Evolutionary conservation across 2,113 vertebrate genomes (phyloP), one percentile per base, ranked within the genome.

Genomic region (Oreochromis spilurus): DNA sequence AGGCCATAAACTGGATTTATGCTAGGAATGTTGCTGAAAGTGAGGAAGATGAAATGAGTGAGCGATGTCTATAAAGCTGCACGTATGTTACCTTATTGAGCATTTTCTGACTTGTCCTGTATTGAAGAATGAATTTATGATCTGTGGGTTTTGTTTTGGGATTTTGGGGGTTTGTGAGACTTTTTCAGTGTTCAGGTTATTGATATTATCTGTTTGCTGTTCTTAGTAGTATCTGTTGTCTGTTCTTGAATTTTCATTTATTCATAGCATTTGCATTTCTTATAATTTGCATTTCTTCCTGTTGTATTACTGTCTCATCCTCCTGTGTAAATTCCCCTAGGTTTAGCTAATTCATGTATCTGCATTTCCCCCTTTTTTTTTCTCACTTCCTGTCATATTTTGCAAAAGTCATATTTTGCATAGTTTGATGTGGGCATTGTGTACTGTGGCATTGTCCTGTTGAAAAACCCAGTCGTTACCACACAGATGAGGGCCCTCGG

Each of bases 1-100:
- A 65, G 53, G n/a, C 26, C 48, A 84, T 91, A 81, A 91, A 91
- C n/a, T 52, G 86, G 82, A 93, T 92, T 86, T 86, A 91, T 89
- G 70, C 40, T 7, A 26, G 10, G 60, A 82, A 65, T 43, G 48
- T 81, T 36, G 67, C 57, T 79, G 58, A 82, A 52, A 5, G 13
- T 40, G 75, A 84, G 43, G 40, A n/a, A 43, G 54, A 53, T 7
- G 2, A 31, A 45, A 53, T 58, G 38, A 43, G 81, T 4, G 6
- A 80, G 26, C 36, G 38, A 81, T 43, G 17, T 77, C 4, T 4
- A 1, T 29, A 79, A 29, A 9, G 36, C 21, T 31, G 38, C 60
- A 60, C 40, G n/a, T 83, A 9, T 58, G 34, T 5, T 19, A 38
- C 26, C 43, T 58, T 31, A 84, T 52, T 86, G 50, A 81, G 43